These are phyloP conservation scores for Melanogrammus aeglefinus DNA, from an alignment of 2,797 vertebrate genomes.

Conservation along the genomic window DNA sequence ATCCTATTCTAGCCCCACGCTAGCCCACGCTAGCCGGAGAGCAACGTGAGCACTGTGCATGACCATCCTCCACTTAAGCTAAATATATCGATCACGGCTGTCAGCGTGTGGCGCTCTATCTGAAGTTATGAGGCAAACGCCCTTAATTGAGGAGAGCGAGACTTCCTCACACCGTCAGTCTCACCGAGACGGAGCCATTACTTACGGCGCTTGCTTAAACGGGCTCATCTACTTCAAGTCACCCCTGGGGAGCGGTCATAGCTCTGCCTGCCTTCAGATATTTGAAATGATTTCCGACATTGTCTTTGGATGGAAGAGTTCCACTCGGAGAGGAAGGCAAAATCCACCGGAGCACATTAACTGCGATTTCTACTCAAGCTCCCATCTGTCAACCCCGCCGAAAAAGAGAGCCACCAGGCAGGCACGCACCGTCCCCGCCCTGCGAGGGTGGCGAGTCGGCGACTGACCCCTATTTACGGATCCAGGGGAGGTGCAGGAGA, in stretches of 20 bases:
- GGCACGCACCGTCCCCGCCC: conserved; percentile 37
- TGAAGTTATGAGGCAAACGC: background rate
- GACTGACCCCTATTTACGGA: conserved; percentile 29
- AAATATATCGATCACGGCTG: conserved; percentile 37
- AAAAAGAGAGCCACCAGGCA: background rate
- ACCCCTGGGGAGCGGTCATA: too few relatives aligned
- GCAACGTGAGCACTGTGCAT: background rate
- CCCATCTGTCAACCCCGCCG: background rate
- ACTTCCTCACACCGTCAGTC: background rate
- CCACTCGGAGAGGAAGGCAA: background rate
- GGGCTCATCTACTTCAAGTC: background rate
- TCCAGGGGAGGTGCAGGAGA: conserved; percentile 25
- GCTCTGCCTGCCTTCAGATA: too few relatives aligned
- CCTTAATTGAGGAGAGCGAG: background rate
- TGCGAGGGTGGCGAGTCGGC: conserved; percentile 38
- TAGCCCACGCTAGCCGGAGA: background rate
- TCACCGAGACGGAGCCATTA: too few relatives aligned
- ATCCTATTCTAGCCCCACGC: background rate
- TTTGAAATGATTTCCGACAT: background rate
- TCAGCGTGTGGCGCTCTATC: background rate
- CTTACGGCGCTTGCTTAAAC: background rate
- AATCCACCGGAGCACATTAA: background rate
- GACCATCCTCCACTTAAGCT: conserved; percentile 16
- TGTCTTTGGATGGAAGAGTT: background rate
- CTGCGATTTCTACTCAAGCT: background rate